Evolutionary conservation across 35 echinoderm and acorn worm species (phyloP), one percentile per base, ranked within the genome.

Genomic region (Eucidaris tribuloides): DNA sequence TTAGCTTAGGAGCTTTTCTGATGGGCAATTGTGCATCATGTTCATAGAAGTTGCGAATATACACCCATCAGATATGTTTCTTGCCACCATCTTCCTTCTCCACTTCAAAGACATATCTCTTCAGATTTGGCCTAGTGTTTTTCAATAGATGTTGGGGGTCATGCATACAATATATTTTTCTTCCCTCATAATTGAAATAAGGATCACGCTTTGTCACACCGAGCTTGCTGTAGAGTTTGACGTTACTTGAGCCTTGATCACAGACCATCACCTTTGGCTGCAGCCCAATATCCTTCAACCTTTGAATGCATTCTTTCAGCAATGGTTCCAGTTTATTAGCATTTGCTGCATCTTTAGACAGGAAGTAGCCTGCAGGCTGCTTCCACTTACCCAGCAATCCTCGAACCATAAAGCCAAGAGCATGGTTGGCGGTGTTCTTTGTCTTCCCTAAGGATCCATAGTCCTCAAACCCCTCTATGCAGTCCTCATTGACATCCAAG

Each of bases 161-260:
- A 84, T 84, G 64, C 81, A 90, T 58, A 49, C 63, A 84, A 55
- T 77, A 90, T 19, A 90, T 50, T 36, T 58, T 90, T 23, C 46
- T 28, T 28, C 34, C 52, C 34, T 29, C 23, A 84, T 76, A 43
- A 33, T 27, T 18, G 52, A 89, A 84, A 37, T 60, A 90, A 34
- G 80, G 86, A 32, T 71, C 18, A 7, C 86, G 2, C 62, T 62
- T 60, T 46, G 82, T 86, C 3, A 91, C 42, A 55, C 58, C 31
- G 17, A 85, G 52, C 29, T 25, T 52, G 17, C 79, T 45, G 45
- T 42, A 85, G 11, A 86, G 40, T 35, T 27, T 14, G 14, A 80
- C 83, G 86, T 91, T 86, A 60, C 61, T 77, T 57, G 82, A 74
- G 42, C 88, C 66, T 65, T 90, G 88, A 65, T 90, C 81, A 84